Conservation (phyloP, 2,797 vertebrate genomes). For the Sphenopsis melanotis region DNA sequence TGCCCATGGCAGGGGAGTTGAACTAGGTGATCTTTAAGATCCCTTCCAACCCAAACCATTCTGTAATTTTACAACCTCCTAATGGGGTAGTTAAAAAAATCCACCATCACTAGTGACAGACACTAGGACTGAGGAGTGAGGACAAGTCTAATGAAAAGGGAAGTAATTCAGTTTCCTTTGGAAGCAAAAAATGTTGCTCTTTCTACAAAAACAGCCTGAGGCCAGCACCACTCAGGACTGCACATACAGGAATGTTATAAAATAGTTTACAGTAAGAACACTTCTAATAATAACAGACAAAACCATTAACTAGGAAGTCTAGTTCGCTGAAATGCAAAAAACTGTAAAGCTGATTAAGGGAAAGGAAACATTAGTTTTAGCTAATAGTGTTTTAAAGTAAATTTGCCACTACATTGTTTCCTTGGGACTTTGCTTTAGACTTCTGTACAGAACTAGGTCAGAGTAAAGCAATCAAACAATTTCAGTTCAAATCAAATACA, state of each 20-base stretch:
- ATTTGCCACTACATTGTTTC: not conserved
- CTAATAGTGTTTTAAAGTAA: constrained; percentile 30
- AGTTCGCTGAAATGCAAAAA: not conserved
- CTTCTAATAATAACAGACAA: not conserved
- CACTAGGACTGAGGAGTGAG: not conserved
- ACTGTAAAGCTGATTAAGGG: not conserved
- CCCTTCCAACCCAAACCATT: not conserved
- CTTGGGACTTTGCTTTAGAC: not conserved
- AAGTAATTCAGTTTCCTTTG: not conserved
- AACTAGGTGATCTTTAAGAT: not conserved
- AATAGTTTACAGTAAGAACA: not conserved
- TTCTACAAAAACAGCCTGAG: not conserved
- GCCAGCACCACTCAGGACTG: not conserved
- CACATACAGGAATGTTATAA: not conserved
- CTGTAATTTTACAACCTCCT: not conserved
- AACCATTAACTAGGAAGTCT: not conserved
- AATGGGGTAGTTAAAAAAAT: not conserved
- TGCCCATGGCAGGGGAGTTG: not conserved
- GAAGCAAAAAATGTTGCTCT: not conserved
- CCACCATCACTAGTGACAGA: not conserved
- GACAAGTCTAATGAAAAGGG: not conserved
- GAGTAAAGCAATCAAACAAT: not conserved
- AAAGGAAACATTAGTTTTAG: constrained; percentile 34
- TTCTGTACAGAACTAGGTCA: not conserved
- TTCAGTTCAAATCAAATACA: not conserved